These are phyloP conservation scores for Heloderma charlesbogerti DNA, from an alignment of 2,113 vertebrate species.

Conservation along the genomic window DNA sequence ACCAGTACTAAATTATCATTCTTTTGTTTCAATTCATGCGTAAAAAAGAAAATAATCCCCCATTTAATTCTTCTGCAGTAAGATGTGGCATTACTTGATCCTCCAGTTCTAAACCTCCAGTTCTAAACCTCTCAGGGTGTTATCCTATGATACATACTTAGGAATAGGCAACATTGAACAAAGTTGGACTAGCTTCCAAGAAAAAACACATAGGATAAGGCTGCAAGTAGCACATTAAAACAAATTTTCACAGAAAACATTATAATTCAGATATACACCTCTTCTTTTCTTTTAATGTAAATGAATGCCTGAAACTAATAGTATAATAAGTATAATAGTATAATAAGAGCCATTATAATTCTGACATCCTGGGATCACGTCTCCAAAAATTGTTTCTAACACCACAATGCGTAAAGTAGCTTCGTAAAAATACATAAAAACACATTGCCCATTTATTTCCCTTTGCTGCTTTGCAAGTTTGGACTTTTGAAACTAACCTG, in stretches of 20 bases:
- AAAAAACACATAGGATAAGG: background rate
- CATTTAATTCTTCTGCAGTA: background rate
- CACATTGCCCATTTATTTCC: slow-evolving; percentile 16
- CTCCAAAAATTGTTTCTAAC: accelerated
- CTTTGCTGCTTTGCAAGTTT: slow-evolving; percentile 55
- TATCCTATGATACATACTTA: background rate
- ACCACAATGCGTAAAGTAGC: background rate
- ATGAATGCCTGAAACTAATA: background rate
- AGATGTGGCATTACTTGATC: background rate
- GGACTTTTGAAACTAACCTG: slow-evolving; percentile 47
- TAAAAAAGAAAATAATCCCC: background rate
- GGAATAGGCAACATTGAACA: background rate
- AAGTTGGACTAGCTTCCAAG: background rate
- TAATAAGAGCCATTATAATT: background rate
- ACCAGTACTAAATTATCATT: background rate
- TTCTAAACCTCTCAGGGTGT: background rate
- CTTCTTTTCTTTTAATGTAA: background rate
- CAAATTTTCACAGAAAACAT: slow-evolving; percentile 9
- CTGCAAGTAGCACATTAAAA: slow-evolving; percentile 27
- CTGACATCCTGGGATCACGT: background rate
- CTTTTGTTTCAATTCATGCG: background rate
- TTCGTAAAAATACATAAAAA: slow-evolving; percentile 11
- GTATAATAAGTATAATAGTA: no score
- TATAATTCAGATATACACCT: slow-evolving; percentile 39
- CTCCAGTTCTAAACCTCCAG: background rate